Evolutionary conservation across 2,797 vertebrate genomes (phyloP), one percentile per base, ranked within the genome.

Genomic region (Huso huso): DNA sequence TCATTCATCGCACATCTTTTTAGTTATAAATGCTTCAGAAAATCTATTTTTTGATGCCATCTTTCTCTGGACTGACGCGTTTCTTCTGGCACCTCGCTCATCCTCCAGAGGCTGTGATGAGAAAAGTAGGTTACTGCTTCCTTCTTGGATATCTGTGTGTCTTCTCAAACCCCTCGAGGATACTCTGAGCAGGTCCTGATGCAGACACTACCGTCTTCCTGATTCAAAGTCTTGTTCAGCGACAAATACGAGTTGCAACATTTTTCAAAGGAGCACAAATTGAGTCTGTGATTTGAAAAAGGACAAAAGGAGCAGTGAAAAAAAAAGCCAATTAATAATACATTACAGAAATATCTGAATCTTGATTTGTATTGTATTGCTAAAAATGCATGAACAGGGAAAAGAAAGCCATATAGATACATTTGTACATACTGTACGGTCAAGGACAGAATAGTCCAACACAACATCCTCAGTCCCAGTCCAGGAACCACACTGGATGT

Each of bases 41-140:
- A 64, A 70, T 70, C 62, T 71, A 57, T 64, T 50, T 63, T 51
- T 63, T 68, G 71, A 74, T 74, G 72, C 64, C 11, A 72, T 75
- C 68, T 64, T 63, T 49, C 50, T 64, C 75, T 48, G 15, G 15
- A 69, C 67, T 74, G 6, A 15, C 6, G 65, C 68, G 49, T 75
- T 53, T 15, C 13, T 1, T 55, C 69, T 18, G 13, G 51, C 67
- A 62, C 70, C 71, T 69, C 68, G 57, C 68, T 66, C 66, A 70
- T 67, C 74, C 66, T 64, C 73, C 79, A 70, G 76, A 71, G 71
- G 51, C 7, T 64, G 18, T 59, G 0, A 37, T 71, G 18, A 65
- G 60, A 69, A 74, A 80, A 74, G 73, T 77, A 72, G 74, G 77
- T 71, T 73, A 71, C 69, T 61, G 66, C 66, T 65, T 73, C 62